phyloP scores from a whole-genome alignment of 2,888 invertebrate species.

The Chloromyia formosa region DNA sequence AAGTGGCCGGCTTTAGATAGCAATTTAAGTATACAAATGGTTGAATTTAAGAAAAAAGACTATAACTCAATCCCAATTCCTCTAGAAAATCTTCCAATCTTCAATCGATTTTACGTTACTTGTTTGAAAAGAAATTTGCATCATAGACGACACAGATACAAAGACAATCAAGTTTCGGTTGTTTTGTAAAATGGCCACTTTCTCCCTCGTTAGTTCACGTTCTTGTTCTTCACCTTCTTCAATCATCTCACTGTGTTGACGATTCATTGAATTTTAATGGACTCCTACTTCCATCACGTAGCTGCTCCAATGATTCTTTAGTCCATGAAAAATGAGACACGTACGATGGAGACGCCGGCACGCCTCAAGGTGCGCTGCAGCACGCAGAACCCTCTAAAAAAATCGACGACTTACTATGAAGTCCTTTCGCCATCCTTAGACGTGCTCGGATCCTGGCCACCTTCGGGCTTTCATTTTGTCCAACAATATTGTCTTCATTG shows the following conservation, averaged over 20 bases:
- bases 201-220: not conserved
- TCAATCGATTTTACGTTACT: too few relatives aligned
- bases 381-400: conserved; percentile 16
- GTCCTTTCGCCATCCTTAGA: not conserved
- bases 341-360: conserved; percentile 11
- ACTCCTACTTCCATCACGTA: conserved; percentile 18
- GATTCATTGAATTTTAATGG: conserved; percentile 32
- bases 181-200: too few relatives aligned
- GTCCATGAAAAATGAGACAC: conserved; percentile 24
- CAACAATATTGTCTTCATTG: conserved; percentile 17
- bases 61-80: too few relatives aligned
- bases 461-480: not conserved
- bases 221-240: not conserved
- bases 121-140: too few relatives aligned
- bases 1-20: too few relatives aligned
- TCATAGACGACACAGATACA: too few relatives aligned
- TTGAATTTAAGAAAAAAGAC: too few relatives aligned
- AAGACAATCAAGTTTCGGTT: too few relatives aligned
- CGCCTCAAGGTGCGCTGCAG: not conserved
- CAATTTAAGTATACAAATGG: too few relatives aligned
- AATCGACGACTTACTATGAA: not conserved
- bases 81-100: too few relatives aligned
- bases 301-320: conserved; percentile 8
- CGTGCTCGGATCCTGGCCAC: not conserved
- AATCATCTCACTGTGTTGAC: not conserved